Base-by-base conservation (phyloP, 1,140 invertebrate species). In the Agraylea sexmaculata region DNA sequence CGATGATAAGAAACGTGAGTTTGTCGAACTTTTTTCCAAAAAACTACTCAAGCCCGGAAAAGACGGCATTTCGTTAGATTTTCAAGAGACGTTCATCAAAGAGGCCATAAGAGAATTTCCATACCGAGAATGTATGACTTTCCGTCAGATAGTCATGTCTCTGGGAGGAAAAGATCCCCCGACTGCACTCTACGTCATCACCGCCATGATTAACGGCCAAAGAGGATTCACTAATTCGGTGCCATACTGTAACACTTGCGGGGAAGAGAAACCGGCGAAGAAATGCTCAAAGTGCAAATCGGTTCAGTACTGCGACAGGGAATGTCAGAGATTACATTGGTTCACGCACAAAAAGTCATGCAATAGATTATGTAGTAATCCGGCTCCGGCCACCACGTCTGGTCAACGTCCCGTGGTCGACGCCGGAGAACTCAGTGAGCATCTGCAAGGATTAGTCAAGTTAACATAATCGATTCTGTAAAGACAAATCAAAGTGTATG, bases 261-360 rank as follows among this genome's bases (percentile, higher is more conserved):
- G 84, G 1, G 82, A 92, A 53, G 80, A 88, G 40, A 83, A 85
- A 50, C 84, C 87, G 5, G 70, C 75, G 6, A 95, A 93, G 56
- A 90, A 91, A 60, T 98, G 94, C 62, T 83, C 87, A n/a, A 87
- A 86, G 56, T 98, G 93, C 62, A 93, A 93, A 73, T 75, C 76
- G 39, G 87, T 90, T 10, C 76, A 84, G 50, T 99, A 99, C 58
- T 99, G 95, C 65, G 83, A 93, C 58, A 71, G 85, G 46, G 78
- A 83, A 51, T 99, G 95, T 61, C 94, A 98, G 60, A 78, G 87
- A 50, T 62, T 95, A 5, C 92, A 98, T 63, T 98, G 94, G 94
- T 82, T 85, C 51, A 78, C 87, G 47, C 94, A 99, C 60, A 98
- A 98, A 64, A 93, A 92, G 58, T 74, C 71, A 18, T 86, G 83